Base-by-base conservation (phyloP, 92 coral and sea anemone genomes). In the Isaurus tuberculatus region DNA sequence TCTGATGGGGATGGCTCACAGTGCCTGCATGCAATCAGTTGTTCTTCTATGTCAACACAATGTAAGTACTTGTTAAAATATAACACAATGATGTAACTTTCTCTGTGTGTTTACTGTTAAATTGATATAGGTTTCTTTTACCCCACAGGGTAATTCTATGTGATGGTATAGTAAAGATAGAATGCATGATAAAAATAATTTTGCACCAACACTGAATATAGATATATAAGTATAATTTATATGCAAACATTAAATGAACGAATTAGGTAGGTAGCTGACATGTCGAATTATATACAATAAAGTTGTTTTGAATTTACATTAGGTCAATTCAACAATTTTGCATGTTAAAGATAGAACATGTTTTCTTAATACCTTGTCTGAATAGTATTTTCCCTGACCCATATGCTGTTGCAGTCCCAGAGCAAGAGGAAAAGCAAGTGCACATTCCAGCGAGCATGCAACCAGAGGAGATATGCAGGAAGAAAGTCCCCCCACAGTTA, bases 1-100 rank as follows among this genome's bases (percentile, higher is more conserved):
- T 79, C 89, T 16, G 86, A 79, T 78, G 77, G 79, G 63, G 20
- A 15, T 48, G 55, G 89, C 34, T 79, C 79, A 5, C 67, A 85
- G 61, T 85, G 79, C 53, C 89, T 85, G 85, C 70, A 40, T 85
- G 79, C 33, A 33, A 85, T 79, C 78, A 85, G 70, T 25, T 78
- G 85, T 85, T 85, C 74, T 77, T 78, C 44, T 77, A 72, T 26
- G 75, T 85, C 72, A 33, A 49, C 23, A 53, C 89, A 81, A 80
- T 46, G 86, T 83, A 83, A 32, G 87, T 55, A 17, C 25, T 55
- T 55, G 48, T 19, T 22, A 33, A 29, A 29, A 66, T 66, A 19
- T 29, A 66, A 66, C 37, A 31, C 17, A 29, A 33, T 65, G n/a
- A 30, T 29, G 64, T 65, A 65, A 32, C 37, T 19, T 22, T 65